Evolutionary conservation across 2,888 invertebrate species (phyloP).

Genomic region (Hoplodrina ambigua): DNA sequence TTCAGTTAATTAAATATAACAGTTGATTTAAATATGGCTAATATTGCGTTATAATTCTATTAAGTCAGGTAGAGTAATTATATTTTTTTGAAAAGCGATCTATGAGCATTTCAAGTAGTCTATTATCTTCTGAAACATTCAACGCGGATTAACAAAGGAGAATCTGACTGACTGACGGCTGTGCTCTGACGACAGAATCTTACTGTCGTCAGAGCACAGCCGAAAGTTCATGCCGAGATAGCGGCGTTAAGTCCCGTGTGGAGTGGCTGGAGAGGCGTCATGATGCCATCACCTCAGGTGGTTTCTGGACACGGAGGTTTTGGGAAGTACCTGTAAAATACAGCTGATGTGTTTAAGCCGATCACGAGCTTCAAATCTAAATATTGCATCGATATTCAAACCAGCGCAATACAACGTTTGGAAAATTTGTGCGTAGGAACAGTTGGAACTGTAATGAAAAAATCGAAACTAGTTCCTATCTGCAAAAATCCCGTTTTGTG

Average conservation of each 20-base stretch:
- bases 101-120: neutral
- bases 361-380: conserved; percentile 14
- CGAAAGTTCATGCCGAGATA: no score
- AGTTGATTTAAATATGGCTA: neutral
- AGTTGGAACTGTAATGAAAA: no score
- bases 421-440: conserved; percentile 19
- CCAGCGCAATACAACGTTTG: conserved; percentile 1
- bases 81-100: neutral
- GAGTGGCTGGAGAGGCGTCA: no score
- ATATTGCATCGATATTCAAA: conserved; percentile 14
- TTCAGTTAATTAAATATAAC: neutral
- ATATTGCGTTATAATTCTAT: neutral
- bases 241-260: no score
- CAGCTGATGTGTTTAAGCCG: no score
- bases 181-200: no score
- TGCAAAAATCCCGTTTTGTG: conserved; percentile 21
- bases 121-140: neutral
- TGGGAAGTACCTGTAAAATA: no score
- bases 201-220: no score
- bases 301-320: no score
- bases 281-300: no score
- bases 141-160: no score
- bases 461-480: conserved; percentile 13
- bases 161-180: no score
- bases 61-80: neutral